Base-by-base conservation (phyloP, 2,797 vertebrate species). In the Brotula barbata region DNA sequence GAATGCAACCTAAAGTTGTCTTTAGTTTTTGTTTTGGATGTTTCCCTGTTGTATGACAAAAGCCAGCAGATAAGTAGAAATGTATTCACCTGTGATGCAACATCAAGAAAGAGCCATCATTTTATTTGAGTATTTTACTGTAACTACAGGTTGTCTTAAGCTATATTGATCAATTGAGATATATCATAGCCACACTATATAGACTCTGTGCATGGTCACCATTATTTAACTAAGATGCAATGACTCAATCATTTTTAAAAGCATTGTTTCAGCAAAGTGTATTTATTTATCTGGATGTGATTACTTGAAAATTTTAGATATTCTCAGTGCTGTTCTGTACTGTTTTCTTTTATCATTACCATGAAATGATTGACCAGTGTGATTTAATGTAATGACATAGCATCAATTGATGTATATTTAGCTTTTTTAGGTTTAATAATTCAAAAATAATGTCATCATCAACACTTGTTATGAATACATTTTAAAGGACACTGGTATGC, bases 211-310 rank as follows among this genome's bases (percentile, higher is more conserved):
- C 77, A 75, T 69, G 57, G 59, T 86, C 70, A 80, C 59, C 71
- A 64, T 75, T 80, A 84, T 86, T 82, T 87, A 88, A 88, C 80
- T 69, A 73, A 76, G 82, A 86, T 88, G 84, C 87, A 88, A 87
- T 68, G 68, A 88, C 71, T 79, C 71, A 85, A 85, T 87, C 61
- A 68, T 67, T 82, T 83, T 70, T 78, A 68, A 43, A 85, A 83
- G 76, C 83, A 69, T 89, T 90, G 82, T 89, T 90, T 85, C 88
- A 83, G 75, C 76, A 78, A 88, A 80, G 72, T 90, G 60, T 91
- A 92, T 92, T 91, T 92, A 93, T 93, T 92, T 90, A 89, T 90
- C 85, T 85, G 81, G 86, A 91, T 89, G 78, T 87, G 73, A 90
- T 89, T 90, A 92, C 92, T 93, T 93, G 91, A 92, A 93, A 76